Conservation (phyloP, 2,888 invertebrate genomes). For the Nomada ferruginata region DNA sequence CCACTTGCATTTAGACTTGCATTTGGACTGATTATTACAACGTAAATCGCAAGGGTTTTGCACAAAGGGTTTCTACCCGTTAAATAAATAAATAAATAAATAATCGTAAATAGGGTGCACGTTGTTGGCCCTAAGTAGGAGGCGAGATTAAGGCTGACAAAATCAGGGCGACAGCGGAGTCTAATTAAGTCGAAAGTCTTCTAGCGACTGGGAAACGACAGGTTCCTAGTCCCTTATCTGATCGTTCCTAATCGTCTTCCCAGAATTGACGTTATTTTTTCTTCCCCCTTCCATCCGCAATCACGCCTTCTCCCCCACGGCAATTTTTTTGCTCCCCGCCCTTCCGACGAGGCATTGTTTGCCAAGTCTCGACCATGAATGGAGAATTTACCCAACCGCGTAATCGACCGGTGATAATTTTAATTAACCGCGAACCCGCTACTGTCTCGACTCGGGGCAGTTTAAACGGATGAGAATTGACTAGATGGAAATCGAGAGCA, state of each 20-base stretch:
- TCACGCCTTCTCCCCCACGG: neutral
- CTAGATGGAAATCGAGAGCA: constrained; percentile 6
- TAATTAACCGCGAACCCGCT: constrained; percentile 10
- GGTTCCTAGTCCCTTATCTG: constrained; percentile 74
- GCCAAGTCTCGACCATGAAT: neutral
- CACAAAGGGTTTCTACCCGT: too few relatives aligned
- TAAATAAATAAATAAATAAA: too few relatives aligned
- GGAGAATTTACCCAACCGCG: constrained; percentile 9
- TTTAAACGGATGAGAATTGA: neutral
- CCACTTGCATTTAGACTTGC: too few relatives aligned
- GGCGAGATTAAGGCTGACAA: constrained; percentile 40
- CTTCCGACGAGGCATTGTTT: constrained; percentile 8
- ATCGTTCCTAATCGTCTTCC: constrained; percentile 61
- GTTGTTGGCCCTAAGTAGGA: constrained; percentile 36
- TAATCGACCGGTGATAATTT: constrained; percentile 27
- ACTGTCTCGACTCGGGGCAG: neutral
- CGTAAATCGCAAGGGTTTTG: too few relatives aligned
- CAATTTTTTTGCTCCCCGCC: constrained; percentile 9
- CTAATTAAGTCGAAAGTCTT: constrained; percentile 67
- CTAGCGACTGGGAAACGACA: constrained; percentile 64
- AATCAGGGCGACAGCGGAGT: constrained; percentile 51
- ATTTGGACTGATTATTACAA: too few relatives aligned
- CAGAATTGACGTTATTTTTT: constrained; percentile 37
- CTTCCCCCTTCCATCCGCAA: neutral
- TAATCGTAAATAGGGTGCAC: neutral